Conservation (phyloP, 2,888 invertebrate genomes). For the Pseudanteris insignis region DNA sequence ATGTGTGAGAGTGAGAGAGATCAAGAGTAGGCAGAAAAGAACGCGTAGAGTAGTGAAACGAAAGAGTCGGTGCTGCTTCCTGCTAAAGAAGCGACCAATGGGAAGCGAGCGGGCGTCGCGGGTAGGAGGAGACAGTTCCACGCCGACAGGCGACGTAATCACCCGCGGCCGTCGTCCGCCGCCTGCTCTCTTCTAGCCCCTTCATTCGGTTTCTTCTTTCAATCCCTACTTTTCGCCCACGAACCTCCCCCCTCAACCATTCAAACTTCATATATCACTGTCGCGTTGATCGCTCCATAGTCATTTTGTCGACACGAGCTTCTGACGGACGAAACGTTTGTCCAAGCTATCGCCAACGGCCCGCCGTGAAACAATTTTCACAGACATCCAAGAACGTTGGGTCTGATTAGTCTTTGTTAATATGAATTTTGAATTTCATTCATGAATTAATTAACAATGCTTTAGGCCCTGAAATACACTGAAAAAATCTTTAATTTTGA, state of each 20-base stretch:
- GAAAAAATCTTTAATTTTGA: too few species aligned
- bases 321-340: constrained; percentile 9
- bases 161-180: constrained; percentile 64
- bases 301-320: constrained; percentile 3
- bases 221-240: constrained; percentile 33
- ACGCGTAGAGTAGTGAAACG: constrained; percentile 23
- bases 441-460: too few species aligned
- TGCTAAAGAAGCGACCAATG: constrained; percentile 52
- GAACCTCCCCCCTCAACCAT: constrained; percentile 5
- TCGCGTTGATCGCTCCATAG: constrained; percentile 14
- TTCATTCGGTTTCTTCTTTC: constrained; percentile 43
- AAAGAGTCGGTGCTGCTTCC: constrained; percentile 28
- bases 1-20: too few species aligned
- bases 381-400: too few species aligned
- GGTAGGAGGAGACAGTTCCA: constrained; percentile 66
- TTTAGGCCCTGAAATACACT: too few species aligned
- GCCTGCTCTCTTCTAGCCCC: constrained; percentile 54
- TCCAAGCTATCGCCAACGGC: too few species aligned
- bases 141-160: constrained; percentile 65
- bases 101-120: constrained; percentile 60
- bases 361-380: too few species aligned
- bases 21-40: constrained; percentile 23
- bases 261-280: constrained; percentile 3
- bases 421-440: too few species aligned
- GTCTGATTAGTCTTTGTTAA: too few species aligned